Evolutionary conservation across 1,140 invertebrate species (phyloP).

Genomic region (Caligus rogercresseyi): DNA sequence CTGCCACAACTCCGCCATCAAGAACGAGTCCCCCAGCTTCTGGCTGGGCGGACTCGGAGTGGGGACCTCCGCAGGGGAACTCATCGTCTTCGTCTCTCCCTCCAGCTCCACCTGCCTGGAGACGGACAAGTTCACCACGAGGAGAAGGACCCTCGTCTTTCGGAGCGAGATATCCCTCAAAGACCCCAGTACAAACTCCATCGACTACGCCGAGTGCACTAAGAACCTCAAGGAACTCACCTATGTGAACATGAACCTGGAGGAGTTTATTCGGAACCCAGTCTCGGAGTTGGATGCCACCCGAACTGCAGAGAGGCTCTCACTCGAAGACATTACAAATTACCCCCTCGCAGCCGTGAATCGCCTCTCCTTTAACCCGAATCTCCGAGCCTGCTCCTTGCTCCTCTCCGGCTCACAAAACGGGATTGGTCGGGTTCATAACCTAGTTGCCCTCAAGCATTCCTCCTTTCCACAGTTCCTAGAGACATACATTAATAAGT

Average conservation of each 20-base stretch:
- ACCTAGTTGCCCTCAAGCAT: not conserved
- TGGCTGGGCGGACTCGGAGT: not conserved
- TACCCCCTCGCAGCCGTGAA: not conserved
- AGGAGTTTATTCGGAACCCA: not conserved
- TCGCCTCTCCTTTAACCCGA: not conserved
- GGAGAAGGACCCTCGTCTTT: not conserved
- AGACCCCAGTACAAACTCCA: not conserved
- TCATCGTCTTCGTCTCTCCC: not conserved
- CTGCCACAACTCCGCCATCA: not conserved
- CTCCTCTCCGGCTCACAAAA: not conserved
- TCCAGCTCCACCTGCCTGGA: not conserved
- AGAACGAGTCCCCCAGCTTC: not conserved
- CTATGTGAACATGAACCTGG: not conserved
- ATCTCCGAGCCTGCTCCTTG: not conserved
- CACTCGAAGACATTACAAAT: not conserved
- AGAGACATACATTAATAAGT: not conserved
- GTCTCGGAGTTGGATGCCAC: not conserved
- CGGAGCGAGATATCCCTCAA: not conserved
- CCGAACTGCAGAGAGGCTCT: not conserved
- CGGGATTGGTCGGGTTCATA: not conserved
- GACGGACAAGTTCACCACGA: not conserved
- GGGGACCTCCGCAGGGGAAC: not conserved
- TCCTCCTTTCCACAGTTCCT: not conserved
- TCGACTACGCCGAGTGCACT: not conserved
- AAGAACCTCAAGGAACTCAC: not conserved